A percentile compares a stretch with the other conserved stretches of the same genome.
Conservation (phyloP, 2,888 invertebrate species). For the Listrodromus nycthemerus region DNA sequence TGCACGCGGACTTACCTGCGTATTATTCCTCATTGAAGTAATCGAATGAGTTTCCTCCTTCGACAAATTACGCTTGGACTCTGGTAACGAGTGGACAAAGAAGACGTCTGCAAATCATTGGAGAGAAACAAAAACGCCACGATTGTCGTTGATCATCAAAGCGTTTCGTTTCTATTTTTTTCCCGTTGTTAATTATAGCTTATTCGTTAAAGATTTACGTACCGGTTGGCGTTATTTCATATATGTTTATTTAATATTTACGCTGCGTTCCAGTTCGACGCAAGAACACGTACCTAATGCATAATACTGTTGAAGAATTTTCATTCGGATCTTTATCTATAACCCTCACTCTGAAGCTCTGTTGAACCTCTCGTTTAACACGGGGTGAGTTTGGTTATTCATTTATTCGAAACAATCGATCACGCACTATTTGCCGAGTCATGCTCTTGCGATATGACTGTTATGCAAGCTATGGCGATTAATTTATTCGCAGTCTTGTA, state of each 20-base stretch:
- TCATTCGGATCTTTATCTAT: slow-evolving; percentile 10
- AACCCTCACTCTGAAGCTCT: neutral
- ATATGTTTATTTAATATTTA: slow-evolving; percentile 41
- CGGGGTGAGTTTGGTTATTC: slow-evolving; percentile 18
- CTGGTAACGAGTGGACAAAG: slow-evolving; percentile 17
- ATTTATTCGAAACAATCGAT: slow-evolving; percentile 31
- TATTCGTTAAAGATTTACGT: slow-evolving; percentile 37
- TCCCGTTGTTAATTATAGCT: slow-evolving; percentile 40
- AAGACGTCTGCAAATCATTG: slow-evolving; percentile 10
- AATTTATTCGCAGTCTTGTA: neutral
- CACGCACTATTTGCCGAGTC: slow-evolving; percentile 25
- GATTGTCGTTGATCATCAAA: neutral
- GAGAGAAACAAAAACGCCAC: slow-evolving; percentile 7
- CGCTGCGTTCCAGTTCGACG: slow-evolving; percentile 38
- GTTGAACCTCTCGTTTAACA: neutral
- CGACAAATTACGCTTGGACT: slow-evolving; percentile 42
- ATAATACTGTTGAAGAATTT: slow-evolving; percentile 32
- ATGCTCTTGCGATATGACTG: slow-evolving; percentile 1
- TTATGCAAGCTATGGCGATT: neutral
- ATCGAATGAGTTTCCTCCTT: slow-evolving; percentile 31
- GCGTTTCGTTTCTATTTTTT: neutral
- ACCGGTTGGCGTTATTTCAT: slow-evolving; percentile 28
- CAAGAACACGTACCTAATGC: slow-evolving; percentile 13
- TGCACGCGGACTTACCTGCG: slow-evolving; percentile 40
- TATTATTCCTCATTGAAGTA: slow-evolving; percentile 56